A percentile compares a stretch with the other conserved stretches of the same genome.
Conservation (phyloP, 2,888 invertebrate species). For the Drosophila maculinotata region DNA sequence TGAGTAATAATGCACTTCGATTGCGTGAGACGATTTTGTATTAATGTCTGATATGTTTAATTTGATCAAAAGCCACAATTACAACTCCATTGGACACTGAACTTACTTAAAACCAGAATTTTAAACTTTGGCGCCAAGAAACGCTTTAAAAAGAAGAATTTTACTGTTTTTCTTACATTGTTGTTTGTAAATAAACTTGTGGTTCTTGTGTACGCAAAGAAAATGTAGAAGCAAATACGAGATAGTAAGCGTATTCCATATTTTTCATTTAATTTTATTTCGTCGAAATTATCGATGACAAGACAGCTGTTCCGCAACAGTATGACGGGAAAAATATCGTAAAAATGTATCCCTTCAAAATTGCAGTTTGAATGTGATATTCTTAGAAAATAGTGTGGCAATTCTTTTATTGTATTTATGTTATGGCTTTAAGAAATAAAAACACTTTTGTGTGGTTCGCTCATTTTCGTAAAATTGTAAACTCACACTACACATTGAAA, state of each 20-base stretch:
- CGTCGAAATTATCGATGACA: constrained; percentile 19
- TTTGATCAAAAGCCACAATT: not conserved
- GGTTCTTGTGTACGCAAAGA: constrained; percentile 1
- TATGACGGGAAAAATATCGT: not conserved
- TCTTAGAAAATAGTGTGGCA: too few species aligned
- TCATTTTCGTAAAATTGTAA: too few species aligned
- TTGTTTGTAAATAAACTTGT: constrained; percentile 35
- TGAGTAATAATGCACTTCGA: constrained; percentile 33
- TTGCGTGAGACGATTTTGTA: constrained; percentile 43
- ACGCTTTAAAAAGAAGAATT: constrained; percentile 4
- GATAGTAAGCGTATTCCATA: constrained; percentile 12
- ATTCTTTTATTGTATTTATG: too few species aligned
- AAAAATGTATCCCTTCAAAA: not conserved
- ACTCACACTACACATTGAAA: too few species aligned
- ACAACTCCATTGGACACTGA: constrained; percentile 13
- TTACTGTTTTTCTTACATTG: constrained; percentile 27
- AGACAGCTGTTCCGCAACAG: constrained; percentile 12
- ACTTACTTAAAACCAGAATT: constrained; percentile 18
- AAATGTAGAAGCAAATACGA: constrained; percentile 12
- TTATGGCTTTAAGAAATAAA: not conserved
- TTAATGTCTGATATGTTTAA: not conserved
- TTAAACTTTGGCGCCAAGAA: constrained; percentile 35
- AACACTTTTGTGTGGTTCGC: too few species aligned
- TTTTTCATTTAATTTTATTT: not conserved
- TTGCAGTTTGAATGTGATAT: too few species aligned